Evolutionary conservation across 2,113 vertebrate genomes (phyloP).

Genomic region (Dermatemys mawii): DNA sequence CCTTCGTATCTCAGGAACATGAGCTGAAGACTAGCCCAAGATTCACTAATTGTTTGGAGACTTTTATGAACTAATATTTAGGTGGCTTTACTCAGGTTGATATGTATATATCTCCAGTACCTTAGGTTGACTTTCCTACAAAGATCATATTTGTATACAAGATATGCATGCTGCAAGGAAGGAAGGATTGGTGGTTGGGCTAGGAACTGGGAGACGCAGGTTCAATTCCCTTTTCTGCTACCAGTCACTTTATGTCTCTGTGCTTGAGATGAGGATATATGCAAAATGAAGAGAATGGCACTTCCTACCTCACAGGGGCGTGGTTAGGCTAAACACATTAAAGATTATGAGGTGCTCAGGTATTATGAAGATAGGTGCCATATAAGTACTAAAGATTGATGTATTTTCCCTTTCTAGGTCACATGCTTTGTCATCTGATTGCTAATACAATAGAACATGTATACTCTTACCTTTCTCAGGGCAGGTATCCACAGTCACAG

Average conservation of each 20-base stretch:
- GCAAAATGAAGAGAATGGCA: background rate
- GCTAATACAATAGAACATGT: background rate
- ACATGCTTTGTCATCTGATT: background rate
- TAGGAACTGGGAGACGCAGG: conserved; percentile 28
- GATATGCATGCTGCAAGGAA: background rate
- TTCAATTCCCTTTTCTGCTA: conserved; percentile 32
- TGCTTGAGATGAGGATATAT: fast-evolving
- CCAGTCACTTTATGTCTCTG: background rate
- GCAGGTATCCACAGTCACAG: background rate
- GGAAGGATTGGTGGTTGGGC: conserved; percentile 1
- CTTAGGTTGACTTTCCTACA: conserved; percentile 15
- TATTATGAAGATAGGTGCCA: background rate
- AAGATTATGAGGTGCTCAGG: background rate
- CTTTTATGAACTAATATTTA: conserved; percentile 34
- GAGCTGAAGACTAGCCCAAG: conserved; percentile 66
- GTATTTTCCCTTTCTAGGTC: background rate
- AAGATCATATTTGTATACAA: conserved; percentile 39
- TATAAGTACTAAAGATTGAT: background rate
- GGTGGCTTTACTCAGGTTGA: background rate
- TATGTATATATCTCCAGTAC: background rate
- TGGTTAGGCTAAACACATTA: background rate
- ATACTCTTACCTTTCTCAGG: background rate
- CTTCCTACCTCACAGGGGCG: background rate
- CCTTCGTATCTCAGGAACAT: conserved; percentile 63
- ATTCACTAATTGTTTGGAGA: conserved; percentile 57